Conservation (phyloP, 2,113 vertebrate genomes). For the Amblyornis subalaris region DNA sequence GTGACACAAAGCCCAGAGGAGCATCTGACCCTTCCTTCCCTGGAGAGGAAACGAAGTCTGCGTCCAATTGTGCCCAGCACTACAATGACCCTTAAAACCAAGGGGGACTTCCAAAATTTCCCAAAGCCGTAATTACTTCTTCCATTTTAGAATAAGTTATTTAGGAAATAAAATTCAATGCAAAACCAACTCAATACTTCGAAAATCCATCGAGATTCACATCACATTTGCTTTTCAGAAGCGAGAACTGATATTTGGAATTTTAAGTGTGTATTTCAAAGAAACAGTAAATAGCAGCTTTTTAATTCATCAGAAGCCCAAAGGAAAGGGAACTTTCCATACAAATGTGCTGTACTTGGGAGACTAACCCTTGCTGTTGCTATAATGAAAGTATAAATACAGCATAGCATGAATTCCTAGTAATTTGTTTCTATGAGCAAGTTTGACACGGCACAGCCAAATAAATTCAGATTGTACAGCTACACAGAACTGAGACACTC, state of each 20-base stretch:
- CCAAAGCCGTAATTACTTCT: background rate
- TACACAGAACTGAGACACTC: background rate
- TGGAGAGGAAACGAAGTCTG: background rate
- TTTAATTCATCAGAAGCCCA: conserved; percentile 27
- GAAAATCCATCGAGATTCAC: conserved; percentile 46
- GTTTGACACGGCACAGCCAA: background rate
- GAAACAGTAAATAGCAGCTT: conserved; percentile 42
- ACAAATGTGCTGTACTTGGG: conserved; percentile 9
- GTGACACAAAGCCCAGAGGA: background rate
- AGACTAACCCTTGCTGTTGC: conserved; percentile 30
- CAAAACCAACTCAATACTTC: conserved; percentile 7
- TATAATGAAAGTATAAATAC: conserved; percentile 33
- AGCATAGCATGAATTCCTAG: conserved; percentile 4
- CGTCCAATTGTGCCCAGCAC: background rate
- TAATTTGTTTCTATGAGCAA: conserved; percentile 17
- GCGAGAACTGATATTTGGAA: conserved; percentile 14
- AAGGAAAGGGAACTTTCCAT: conserved; percentile 18
- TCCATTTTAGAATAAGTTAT: background rate
- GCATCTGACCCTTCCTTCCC: background rate
- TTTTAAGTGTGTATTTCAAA: conserved; percentile 48
- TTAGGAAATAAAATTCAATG: conserved; percentile 26
- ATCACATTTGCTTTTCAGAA: conserved; percentile 10
- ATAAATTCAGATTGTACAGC: conserved; percentile 12
- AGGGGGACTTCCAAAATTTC: background rate
- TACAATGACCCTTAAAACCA: background rate